Evolutionary conservation across 2,113 vertebrate species (phyloP).

Genomic region (Pachyramphus minor): DNA sequence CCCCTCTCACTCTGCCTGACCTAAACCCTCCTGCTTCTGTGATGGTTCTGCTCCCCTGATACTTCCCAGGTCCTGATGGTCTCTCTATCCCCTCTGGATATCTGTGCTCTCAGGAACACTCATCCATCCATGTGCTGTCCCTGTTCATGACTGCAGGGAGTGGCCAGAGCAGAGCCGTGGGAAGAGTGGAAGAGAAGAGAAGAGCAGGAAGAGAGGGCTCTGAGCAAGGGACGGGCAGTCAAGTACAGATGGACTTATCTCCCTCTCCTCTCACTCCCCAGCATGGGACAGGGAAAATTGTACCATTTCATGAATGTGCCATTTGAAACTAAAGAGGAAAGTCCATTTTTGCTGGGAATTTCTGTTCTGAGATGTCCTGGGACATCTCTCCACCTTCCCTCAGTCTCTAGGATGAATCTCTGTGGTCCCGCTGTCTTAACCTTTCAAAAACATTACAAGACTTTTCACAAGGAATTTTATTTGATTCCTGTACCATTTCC

Average conservation of each 20-base stretch:
- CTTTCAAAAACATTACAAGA: background rate
- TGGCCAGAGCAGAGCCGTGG: background rate
- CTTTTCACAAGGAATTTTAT: background rate
- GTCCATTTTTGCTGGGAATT: background rate
- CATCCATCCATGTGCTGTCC: background rate
- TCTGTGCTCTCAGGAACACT: background rate
- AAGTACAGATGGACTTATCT: background rate
- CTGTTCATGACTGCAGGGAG: background rate
- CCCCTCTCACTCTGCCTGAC: background rate
- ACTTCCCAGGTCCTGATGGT: background rate
- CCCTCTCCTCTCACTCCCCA: background rate
- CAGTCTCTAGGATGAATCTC: background rate
- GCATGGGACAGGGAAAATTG: background rate
- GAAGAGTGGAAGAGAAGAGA: too few species aligned
- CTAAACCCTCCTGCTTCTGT: background rate
- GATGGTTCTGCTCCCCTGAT: background rate
- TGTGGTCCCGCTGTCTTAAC: background rate
- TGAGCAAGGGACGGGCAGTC: background rate
- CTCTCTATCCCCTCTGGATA: background rate
- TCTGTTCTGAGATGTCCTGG: background rate
- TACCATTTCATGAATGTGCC: background rate
- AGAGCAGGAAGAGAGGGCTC: background rate
- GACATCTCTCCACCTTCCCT: background rate
- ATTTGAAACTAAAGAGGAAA: background rate
- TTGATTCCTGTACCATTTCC: background rate